These are phyloP conservation scores for Thereva unica DNA, from an alignment of 2,888 invertebrate species.

Conservation along the genomic window DNA sequence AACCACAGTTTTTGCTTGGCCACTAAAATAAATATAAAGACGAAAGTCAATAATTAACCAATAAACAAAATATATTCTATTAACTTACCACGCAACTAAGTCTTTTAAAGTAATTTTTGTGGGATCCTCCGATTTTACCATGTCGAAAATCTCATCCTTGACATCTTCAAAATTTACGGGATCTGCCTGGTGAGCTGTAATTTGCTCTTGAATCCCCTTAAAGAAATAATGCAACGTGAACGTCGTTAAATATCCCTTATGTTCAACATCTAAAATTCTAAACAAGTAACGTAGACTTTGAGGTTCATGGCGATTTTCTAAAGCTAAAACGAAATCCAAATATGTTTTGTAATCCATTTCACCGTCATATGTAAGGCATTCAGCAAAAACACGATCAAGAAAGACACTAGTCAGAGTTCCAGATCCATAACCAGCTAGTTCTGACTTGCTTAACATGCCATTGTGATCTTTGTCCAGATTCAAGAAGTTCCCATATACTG, in stretches of 20 bases:
- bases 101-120: conserved; percentile 84
- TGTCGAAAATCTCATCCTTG: conserved; percentile 97
- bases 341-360: conserved; percentile 98
- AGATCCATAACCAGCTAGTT: conserved; percentile 86
- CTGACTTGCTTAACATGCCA: conserved; percentile 91
- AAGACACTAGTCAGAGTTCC: conserved; percentile 90
- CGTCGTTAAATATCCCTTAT: conserved; percentile 83
- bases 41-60: background rate
- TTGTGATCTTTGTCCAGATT: conserved; percentile 93
- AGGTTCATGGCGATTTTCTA: conserved; percentile 90
- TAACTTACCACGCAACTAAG: conserved; percentile 70
- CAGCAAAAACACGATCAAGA: conserved; percentile 91
- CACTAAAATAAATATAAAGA: conserved; percentile 62
- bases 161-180: conserved; percentile 91
- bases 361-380: conserved; percentile 91
- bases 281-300: conserved; percentile 91
- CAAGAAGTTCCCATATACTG: conserved; percentile 92
- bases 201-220: conserved; percentile 89
- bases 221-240: conserved; percentile 93
- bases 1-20: conserved; percentile 91
- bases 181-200: conserved; percentile 85
- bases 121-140: conserved; percentile 89
- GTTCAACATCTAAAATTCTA: conserved; percentile 86
- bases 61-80: background rate
- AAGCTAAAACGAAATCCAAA: conserved; percentile 88